Conservation (phyloP, 2,113 vertebrate species). For the Lepus americanus region DNA sequence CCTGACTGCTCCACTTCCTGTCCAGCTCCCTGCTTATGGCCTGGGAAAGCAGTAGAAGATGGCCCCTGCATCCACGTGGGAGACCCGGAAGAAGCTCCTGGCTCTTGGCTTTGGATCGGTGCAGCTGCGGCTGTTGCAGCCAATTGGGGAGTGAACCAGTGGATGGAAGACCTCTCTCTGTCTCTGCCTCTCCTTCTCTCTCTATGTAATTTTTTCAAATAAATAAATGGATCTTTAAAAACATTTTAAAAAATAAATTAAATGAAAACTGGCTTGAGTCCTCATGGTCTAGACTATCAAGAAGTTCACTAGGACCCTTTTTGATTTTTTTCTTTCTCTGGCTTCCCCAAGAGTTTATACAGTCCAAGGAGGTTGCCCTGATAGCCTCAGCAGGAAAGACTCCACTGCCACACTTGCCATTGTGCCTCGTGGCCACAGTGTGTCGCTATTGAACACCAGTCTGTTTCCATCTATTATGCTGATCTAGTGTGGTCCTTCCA, state of each 20-base stretch:
- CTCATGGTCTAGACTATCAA: not conserved
- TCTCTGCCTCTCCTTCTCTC: no score
- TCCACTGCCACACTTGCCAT: not conserved
- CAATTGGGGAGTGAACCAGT: no score
- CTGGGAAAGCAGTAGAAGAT: no score
- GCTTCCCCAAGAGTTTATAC: not conserved
- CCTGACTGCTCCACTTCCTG: no score
- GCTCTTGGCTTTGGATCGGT: no score
- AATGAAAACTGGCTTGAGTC: conserved; percentile 35
- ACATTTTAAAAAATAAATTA: not conserved
- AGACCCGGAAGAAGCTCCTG: no score
- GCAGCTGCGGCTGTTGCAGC: no score
- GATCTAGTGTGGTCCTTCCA: not conserved
- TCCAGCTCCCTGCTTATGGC: no score
- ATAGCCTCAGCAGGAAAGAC: not conserved
- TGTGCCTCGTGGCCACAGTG: conserved; percentile 5
- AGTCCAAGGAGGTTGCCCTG: not conserved
- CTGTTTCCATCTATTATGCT: not conserved
- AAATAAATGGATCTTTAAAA: no score
- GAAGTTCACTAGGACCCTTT: not conserved
- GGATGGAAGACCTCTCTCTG: no score
- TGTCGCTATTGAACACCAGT: conserved; percentile 33
- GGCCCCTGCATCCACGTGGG: no score
- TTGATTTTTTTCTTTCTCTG: conserved; percentile 22
- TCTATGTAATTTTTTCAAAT: no score